These are phyloP conservation scores for Drosophila miranda DNA, from an alignment of 1,140 invertebrate species.

Conservation along the genomic window DNA sequence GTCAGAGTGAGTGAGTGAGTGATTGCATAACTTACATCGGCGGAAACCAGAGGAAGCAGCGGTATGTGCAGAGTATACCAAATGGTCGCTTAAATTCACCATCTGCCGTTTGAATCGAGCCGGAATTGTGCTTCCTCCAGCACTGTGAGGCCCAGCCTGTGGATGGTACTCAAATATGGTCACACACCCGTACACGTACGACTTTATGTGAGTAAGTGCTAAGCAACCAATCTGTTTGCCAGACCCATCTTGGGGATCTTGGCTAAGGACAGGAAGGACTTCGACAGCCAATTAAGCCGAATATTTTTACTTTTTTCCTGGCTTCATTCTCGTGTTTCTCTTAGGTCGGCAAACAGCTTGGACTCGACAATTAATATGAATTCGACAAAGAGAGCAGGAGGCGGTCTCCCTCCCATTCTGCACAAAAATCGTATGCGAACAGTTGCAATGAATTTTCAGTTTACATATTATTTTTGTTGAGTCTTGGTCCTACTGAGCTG, in stretches of 20 bases:
- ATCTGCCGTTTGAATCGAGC: constrained; percentile 79
- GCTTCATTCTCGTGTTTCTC: background rate
- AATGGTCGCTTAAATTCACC: constrained; percentile 80
- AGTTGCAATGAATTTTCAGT: too few species aligned
- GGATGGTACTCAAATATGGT: background rate
- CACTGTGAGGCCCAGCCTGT: constrained; percentile 77
- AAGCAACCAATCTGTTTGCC: background rate
- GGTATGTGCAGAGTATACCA: constrained; percentile 81
- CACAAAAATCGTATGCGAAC: too few species aligned
- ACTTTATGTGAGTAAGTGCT: background rate
- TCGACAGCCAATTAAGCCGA: constrained; percentile 3
- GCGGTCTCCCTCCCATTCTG: background rate
- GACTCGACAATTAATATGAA: background rate
- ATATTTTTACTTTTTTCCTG: background rate
- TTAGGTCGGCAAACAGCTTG: background rate
- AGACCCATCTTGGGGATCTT: background rate
- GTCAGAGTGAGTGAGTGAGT: constrained; percentile 21
- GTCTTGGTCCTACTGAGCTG: too few species aligned
- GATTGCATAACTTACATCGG: constrained; percentile 78
- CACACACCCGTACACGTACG: background rate
- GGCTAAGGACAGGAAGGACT: background rate
- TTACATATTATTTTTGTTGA: too few species aligned
- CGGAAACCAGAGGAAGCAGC: constrained; percentile 80
- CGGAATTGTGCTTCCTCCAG: constrained; percentile 79
- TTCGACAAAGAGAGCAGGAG: background rate